phyloP scores from a whole-genome alignment of 2,797 vertebrate genomes.

The Rhabdomys pumilio region DNA sequence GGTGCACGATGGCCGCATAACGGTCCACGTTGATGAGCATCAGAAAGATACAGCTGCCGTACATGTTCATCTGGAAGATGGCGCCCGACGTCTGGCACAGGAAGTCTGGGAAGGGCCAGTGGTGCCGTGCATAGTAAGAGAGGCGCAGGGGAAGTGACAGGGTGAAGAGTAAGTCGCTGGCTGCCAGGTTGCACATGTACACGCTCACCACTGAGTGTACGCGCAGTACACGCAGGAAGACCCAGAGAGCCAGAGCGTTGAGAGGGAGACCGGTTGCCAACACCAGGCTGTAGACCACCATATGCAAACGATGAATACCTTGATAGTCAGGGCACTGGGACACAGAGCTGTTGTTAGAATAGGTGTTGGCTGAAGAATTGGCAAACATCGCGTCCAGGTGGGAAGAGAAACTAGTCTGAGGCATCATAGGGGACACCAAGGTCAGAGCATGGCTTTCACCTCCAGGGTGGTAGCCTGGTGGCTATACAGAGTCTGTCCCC shows the following conservation, averaged over 20 bases:
- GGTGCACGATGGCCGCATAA: constrained; percentile 90
- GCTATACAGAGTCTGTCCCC: neutral
- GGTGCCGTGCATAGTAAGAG: constrained; percentile 88
- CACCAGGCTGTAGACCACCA: constrained; percentile 89
- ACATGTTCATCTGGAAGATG: constrained; percentile 92
- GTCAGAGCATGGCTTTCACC: neutral
- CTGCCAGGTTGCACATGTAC: constrained; percentile 91
- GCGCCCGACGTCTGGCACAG: constrained; percentile 90
- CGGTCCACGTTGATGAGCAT: constrained; percentile 91
- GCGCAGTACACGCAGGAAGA: constrained; percentile 88
- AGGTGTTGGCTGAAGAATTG: constrained; percentile 37
- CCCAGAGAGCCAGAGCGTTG: constrained; percentile 89
- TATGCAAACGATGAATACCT: constrained; percentile 85
- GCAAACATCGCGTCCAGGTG: constrained; percentile 28
- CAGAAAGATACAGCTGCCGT: constrained; percentile 92
- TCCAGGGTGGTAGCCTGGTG: neutral
- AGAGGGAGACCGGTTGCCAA: constrained; percentile 87
- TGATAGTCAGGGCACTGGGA: constrained; percentile 86
- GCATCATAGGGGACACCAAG: neutral
- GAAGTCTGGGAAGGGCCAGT: constrained; percentile 88
- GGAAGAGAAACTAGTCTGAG: neutral
- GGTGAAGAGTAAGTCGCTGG: constrained; percentile 90
- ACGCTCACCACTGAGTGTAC: constrained; percentile 90
- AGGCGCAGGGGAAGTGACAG: constrained; percentile 90
- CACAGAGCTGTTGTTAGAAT: neutral